A percentile compares a stretch with the other conserved stretches of the same genome.
Conservation (phyloP, 2,797 vertebrate genomes). For the Alcedo atthis region DNA sequence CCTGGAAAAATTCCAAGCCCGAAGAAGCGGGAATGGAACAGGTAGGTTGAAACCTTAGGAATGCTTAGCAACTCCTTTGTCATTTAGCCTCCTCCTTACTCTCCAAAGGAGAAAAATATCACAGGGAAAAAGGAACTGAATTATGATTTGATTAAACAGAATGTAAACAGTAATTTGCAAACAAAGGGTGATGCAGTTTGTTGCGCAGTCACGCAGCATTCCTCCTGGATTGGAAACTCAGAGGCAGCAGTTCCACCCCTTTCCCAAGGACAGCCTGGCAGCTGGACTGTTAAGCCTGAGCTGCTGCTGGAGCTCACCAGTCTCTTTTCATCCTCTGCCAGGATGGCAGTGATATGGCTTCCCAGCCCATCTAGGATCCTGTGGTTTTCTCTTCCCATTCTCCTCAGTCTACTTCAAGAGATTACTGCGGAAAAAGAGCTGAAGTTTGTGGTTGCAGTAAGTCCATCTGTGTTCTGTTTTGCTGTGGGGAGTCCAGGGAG, state of each 20-base stretch:
- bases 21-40: background rate
- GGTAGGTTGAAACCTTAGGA: background rate
- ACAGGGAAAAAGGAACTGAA: background rate
- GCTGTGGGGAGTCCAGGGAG: background rate
- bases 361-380: background rate
- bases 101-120: constrained; percentile 1
- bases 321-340: background rate
- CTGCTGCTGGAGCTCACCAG: background rate
- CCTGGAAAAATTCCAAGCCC: background rate
- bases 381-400: background rate
- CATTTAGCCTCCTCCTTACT: background rate
- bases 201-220: constrained; percentile 51
- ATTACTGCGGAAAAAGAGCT: constrained; percentile 60
- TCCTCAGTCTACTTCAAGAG: background rate
- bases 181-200: constrained; percentile 8
- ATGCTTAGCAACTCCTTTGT: background rate
- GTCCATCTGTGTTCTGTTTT: constrained; percentile 15
- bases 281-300: background rate
- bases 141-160: constrained; percentile 39
- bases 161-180: constrained; percentile 62
- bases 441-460: constrained; percentile 73
- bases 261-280: constrained; percentile 50
- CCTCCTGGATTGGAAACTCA: constrained; percentile 50
- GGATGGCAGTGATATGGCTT: constrained; percentile 6
- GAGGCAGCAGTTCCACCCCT: constrained; percentile 63